Percentiles rank a stretch among this genome's conserved stretches.
These are phyloP conservation scores for Agrotis clavis DNA, from an alignment of 2,888 invertebrate genomes.

Conservation along the genomic window DNA sequence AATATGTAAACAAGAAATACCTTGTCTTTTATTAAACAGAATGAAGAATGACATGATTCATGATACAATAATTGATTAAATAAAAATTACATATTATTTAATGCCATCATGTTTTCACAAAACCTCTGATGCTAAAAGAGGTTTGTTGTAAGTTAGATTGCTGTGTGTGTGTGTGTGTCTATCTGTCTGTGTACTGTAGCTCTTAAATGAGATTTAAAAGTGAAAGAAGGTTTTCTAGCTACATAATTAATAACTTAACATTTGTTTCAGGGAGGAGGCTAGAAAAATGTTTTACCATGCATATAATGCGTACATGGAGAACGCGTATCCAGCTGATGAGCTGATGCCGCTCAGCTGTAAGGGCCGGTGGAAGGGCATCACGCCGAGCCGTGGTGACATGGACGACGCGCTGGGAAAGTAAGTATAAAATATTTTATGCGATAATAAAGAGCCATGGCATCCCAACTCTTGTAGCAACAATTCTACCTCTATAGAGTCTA, in stretches of 20 bases:
- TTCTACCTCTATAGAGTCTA: too few species aligned
- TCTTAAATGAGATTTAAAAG: too few species aligned
- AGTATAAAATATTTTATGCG: slow-evolving; percentile 78
- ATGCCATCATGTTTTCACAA: neutral
- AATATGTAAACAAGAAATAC: neutral
- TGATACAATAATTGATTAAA: neutral
- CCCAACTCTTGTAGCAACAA: neutral
- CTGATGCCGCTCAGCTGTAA: slow-evolving; percentile 99
- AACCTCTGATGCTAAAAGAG: too few species aligned
- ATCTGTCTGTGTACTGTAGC: too few species aligned
- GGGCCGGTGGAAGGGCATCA: slow-evolving; percentile 97
- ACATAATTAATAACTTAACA: neutral
- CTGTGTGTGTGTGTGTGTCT: too few species aligned
- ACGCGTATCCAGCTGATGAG: slow-evolving; percentile 99
- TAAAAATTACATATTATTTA: neutral
- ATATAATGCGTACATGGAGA: slow-evolving; percentile 98
- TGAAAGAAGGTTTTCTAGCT: too few species aligned
- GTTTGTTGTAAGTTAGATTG: too few species aligned
- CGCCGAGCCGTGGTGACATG: slow-evolving; percentile 98
- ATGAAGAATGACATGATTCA: neutral
- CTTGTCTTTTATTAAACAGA: neutral
- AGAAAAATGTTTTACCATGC: slow-evolving; percentile 99
- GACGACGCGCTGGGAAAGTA: slow-evolving; percentile 99
- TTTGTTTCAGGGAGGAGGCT: slow-evolving; percentile 94
- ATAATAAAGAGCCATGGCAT: too few species aligned